Percentiles rank a stretch among this genome's conserved stretches.
phyloP scores from a whole-genome alignment of 1,140 invertebrate species.

The Drosophila pachea region DNA sequence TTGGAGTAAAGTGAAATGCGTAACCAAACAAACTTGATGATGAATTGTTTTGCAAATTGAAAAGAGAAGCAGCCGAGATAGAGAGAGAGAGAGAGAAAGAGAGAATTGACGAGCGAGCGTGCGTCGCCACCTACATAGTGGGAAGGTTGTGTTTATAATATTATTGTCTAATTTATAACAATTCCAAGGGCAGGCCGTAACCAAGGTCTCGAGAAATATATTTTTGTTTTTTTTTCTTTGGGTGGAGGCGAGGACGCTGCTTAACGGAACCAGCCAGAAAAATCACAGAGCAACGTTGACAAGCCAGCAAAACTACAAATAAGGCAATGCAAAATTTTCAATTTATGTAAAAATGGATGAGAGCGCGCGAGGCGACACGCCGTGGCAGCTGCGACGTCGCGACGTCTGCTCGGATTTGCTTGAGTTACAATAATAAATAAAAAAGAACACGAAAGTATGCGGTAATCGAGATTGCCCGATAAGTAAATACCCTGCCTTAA shows the following conservation, averaged over 20 bases:
- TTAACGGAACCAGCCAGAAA: constrained; percentile 56
- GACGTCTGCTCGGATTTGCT: constrained; percentile 72
- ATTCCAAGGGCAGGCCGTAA: constrained; percentile 52
- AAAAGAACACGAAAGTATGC: constrained; percentile 27
- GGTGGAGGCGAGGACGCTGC: constrained; percentile 29
- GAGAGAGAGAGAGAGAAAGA: constrained; percentile 3
- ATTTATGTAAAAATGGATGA: constrained; percentile 61
- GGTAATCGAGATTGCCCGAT: neutral
- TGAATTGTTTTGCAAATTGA: constrained; percentile 36
- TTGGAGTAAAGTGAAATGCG: constrained; percentile 35
- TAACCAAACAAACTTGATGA: constrained; percentile 34
- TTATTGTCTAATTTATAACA: constrained; percentile 48
- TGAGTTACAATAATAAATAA: constrained; percentile 65
- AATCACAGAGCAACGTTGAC: constrained; percentile 49
- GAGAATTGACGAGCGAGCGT: neutral
- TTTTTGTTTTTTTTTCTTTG: neutral
- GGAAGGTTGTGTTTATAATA: constrained; percentile 25
- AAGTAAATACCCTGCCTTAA: constrained; percentile 1
- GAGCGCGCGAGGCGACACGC: constrained; percentile 24
- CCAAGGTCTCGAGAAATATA: constrained; percentile 67
- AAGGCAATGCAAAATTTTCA: constrained; percentile 70
- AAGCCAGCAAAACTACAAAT: constrained; percentile 60
- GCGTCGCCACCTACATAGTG: constrained; percentile 17
- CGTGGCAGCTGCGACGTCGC: constrained; percentile 57
- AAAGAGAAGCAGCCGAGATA: constrained; percentile 2